A percentile compares a stretch with the other conserved stretches of the same genome.
Conservation (phyloP, 2,888 invertebrate species). For the Conus canariensis region DNA sequence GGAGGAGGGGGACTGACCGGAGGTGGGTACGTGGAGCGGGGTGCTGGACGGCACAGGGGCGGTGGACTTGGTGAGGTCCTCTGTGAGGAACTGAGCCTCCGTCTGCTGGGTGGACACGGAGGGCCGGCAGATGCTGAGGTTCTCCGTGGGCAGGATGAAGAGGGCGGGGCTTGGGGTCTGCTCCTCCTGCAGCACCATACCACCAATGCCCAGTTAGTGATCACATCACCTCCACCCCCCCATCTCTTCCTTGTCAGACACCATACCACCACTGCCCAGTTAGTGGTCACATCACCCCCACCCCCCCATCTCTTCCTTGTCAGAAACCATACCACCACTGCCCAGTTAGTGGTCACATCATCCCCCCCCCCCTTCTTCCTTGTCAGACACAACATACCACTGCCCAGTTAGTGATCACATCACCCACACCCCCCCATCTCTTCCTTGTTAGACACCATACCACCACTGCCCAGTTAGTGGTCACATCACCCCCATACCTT, state of each 20-base stretch:
- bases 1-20: too few species aligned
- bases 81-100: too few species aligned
- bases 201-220: background rate
- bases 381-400: too few species aligned
- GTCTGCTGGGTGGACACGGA: background rate
- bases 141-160: slow-evolving; percentile 26
- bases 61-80: too few species aligned
- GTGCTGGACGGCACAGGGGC: too few species aligned
- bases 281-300: background rate
- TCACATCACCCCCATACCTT: too few species aligned
- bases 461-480: background rate
- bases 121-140: background rate
- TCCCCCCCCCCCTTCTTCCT: too few species aligned
- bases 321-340: too few species aligned
- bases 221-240: background rate
- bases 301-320: background rate
- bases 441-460: too few species aligned
- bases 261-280: background rate
- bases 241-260: slow-evolving; percentile 1
- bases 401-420: too few species aligned
- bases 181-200: background rate
- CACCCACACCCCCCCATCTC: too few species aligned
- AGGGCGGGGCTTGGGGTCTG: slow-evolving; percentile 15
- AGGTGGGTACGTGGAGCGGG: too few species aligned
- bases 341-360: background rate